Evolutionary conservation across 2,888 invertebrate species (phyloP).

Genomic region (Lasius fuliginosus): DNA sequence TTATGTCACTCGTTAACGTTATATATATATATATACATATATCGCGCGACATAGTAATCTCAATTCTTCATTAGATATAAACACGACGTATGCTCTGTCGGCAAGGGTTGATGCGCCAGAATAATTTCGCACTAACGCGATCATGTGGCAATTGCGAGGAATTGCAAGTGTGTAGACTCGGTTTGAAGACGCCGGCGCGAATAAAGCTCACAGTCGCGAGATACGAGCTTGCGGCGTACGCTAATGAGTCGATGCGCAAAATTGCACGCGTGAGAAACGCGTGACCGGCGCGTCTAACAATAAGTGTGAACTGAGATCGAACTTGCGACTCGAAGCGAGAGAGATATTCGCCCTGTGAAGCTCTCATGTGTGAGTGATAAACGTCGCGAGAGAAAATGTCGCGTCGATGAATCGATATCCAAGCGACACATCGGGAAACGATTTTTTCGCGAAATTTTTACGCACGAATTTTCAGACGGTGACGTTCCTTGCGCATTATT

Average conservation of each 20-base stretch:
- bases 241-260: conserved; percentile 34
- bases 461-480: not conserved
- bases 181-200: not conserved
- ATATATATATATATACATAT: no score
- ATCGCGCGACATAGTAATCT: not conserved
- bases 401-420: not conserved
- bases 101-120: not conserved
- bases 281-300: not conserved
- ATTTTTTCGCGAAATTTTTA: not conserved
- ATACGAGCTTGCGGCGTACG: not conserved
- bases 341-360: conserved; percentile 8
- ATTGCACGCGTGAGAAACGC: conserved; percentile 29
- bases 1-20: not conserved
- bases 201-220: not conserved
- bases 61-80: not conserved
- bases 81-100: not conserved
- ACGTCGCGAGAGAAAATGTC: not conserved
- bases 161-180: not conserved
- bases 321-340: not conserved
- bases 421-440: not conserved
- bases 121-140: conserved; percentile 6
- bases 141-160: not conserved
- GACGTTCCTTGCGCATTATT: no score
- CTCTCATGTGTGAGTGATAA: conserved; percentile 26
- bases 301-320: conserved; percentile 17